These are phyloP conservation scores for Sipha maydis DNA, from an alignment of 2,888 invertebrate species.

Conservation along the genomic window DNA sequence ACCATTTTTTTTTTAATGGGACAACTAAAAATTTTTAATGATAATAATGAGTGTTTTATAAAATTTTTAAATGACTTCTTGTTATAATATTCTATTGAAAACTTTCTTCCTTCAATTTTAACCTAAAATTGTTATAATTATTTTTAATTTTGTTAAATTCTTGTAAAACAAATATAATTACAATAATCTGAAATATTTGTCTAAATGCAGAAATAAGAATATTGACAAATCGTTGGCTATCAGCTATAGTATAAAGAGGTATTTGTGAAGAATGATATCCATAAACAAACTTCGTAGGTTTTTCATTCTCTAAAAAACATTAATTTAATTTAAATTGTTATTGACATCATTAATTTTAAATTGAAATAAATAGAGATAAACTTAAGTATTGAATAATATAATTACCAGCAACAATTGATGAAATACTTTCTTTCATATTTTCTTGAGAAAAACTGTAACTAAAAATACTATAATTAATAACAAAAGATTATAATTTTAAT, in stretches of 20 bases:
- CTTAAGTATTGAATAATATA: not conserved
- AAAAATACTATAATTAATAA: conserved; percentile 16
- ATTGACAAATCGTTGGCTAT: conserved; percentile 25
- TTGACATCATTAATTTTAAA: not conserved
- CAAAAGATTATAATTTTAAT: not conserved
- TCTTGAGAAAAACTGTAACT: conserved; percentile 6
- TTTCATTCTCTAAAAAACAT: conserved; percentile 34
- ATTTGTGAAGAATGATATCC: conserved; percentile 57
- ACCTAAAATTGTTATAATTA: conserved; percentile 25
- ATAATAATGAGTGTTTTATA: conserved; percentile 16
- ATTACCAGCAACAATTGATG: conserved; percentile 42
- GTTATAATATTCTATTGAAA: conserved; percentile 12
- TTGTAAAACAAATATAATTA: conserved; percentile 4
- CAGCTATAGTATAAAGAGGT: conserved; percentile 7
- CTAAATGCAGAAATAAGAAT: conserved; percentile 51
- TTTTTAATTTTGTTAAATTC: not conserved
- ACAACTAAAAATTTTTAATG: conserved; percentile 40
- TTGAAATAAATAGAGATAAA: not conserved
- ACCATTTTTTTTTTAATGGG: conserved; percentile 41
- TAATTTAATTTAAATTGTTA: not conserved
- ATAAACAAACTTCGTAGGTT: conserved; percentile 3
- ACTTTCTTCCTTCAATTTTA: conserved; percentile 31
- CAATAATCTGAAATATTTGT: conserved; percentile 53
- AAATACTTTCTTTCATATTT: conserved; percentile 15
- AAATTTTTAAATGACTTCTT: conserved; percentile 17